Conservation (phyloP, 2,888 invertebrate species). For the Hypselothyrea guttata region DNA sequence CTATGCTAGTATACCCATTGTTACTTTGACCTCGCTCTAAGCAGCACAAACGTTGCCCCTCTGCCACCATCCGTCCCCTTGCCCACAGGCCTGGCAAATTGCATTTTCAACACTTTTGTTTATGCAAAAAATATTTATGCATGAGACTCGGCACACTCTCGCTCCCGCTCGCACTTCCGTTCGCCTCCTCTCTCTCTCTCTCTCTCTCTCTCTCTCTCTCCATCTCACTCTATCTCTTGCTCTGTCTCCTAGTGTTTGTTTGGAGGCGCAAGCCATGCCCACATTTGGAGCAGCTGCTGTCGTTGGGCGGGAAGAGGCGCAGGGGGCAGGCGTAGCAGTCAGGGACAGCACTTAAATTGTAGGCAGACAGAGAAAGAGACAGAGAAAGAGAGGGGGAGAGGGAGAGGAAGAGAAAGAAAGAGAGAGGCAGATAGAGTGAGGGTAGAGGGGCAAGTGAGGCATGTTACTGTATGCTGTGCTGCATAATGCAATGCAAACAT, state of each 20-base stretch:
- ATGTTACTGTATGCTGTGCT: slow-evolving; percentile 53
- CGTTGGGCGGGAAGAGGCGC: slow-evolving; percentile 12
- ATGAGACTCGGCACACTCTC: slow-evolving; percentile 43
- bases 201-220: too few relatives aligned
- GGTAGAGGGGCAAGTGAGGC: slow-evolving; percentile 1
- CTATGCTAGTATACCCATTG: slow-evolving; percentile 28
- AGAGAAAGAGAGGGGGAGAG: neutral
- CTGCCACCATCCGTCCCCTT: neutral
- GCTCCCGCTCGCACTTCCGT: neutral
- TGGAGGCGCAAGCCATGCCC: slow-evolving; percentile 45
- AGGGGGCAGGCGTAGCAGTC: slow-evolving; percentile 5
- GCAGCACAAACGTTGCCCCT: slow-evolving; percentile 19
- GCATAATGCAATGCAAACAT: slow-evolving; percentile 77
- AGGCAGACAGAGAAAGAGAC: slow-evolving; percentile 5
- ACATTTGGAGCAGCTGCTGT: slow-evolving; percentile 30
- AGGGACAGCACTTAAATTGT: slow-evolving; percentile 42
- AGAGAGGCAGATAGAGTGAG: neutral
- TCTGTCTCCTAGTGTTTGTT: slow-evolving; percentile 28
- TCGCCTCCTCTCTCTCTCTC: slow-evolving; percentile 17
- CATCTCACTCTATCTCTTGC: too few relatives aligned
- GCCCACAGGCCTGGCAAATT: slow-evolving; percentile 50
- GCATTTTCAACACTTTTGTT: slow-evolving; percentile 76
- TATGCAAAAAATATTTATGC: slow-evolving; percentile 76
- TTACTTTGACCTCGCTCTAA: slow-evolving; percentile 64
- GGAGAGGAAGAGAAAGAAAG: neutral